Evolutionary conservation across 2,113 vertebrate genomes (phyloP).

Genomic region (Nothobranchius kuhntae): DNA sequence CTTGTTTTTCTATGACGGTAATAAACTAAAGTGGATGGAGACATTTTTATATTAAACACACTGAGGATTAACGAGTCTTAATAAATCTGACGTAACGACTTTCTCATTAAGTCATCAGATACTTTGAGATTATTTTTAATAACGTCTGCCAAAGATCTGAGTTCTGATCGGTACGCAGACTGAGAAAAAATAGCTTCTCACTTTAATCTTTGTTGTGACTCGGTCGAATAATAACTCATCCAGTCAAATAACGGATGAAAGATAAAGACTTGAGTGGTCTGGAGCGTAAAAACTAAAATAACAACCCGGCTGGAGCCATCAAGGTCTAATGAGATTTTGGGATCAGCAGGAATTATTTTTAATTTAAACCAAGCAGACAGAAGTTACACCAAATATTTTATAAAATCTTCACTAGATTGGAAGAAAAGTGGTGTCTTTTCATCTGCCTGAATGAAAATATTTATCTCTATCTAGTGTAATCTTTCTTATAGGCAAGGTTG

Average conservation of each 20-base stretch:
- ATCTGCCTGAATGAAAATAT: too few relatives aligned
- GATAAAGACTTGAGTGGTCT: neutral
- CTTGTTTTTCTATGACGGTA: neutral
- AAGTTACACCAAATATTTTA: too few relatives aligned
- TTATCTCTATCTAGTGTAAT: too few relatives aligned
- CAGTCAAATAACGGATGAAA: neutral
- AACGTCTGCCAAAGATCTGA: conserved; percentile 6
- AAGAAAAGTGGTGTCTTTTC: too few relatives aligned
- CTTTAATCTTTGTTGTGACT: conserved; percentile 29
- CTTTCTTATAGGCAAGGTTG: too few relatives aligned
- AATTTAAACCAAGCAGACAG: too few relatives aligned
- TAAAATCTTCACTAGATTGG: too few relatives aligned
- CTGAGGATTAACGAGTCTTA: conserved; percentile 8
- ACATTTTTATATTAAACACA: neutral
- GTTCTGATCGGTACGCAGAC: conserved; percentile 16
- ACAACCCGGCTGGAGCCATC: neutral
- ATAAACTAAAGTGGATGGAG: neutral
- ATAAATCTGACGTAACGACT: neutral
- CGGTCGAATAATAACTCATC: neutral
- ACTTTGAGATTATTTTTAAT: too few relatives aligned
- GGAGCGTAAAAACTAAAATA: neutral
- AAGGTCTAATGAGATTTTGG: neutral
- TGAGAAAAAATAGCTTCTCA: neutral
- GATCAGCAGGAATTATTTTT: neutral
- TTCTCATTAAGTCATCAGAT: too few relatives aligned